Conservation (phyloP, 1,140 invertebrate species). For the Drosophila erecta region DNA sequence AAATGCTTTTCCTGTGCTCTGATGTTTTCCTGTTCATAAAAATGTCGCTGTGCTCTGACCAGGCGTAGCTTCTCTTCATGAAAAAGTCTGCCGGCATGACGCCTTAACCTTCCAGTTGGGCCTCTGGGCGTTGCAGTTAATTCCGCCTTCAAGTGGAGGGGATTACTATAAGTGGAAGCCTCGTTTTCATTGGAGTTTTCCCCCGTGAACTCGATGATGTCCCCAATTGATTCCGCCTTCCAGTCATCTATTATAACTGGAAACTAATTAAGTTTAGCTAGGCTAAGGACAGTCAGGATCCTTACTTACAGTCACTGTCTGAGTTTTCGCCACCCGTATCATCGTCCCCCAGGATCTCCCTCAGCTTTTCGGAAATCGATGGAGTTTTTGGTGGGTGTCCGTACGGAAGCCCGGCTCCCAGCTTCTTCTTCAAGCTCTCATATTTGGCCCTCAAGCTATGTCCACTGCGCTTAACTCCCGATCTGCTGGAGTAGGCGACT, state of each 20-base stretch:
- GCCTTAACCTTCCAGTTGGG: neutral
- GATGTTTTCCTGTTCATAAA: constrained; percentile 21
- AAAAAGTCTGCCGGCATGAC: neutral
- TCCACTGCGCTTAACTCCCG: constrained; percentile 5
- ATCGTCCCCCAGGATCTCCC: neutral
- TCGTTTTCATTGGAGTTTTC: neutral
- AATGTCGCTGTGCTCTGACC: constrained; percentile 6
- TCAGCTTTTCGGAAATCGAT: neutral
- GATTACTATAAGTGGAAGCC: too few relatives aligned
- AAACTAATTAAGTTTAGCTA: neutral
- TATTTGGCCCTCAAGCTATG: constrained; percentile 7
- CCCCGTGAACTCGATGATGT: neutral
- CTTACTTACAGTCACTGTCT: neutral
- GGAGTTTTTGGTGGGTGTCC: neutral
- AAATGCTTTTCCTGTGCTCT: constrained; percentile 16
- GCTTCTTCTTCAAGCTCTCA: constrained; percentile 1
- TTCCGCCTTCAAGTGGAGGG: too few relatives aligned
- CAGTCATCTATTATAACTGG: neutral
- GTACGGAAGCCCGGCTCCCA: neutral
- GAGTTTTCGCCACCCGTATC: neutral
- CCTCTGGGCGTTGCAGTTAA: neutral
- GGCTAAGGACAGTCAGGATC: too few relatives aligned
- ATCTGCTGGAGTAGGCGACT: neutral
- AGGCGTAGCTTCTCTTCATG: constrained; percentile 8
- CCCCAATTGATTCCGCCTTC: too few relatives aligned